These are phyloP conservation scores for Oreocharis arfaki DNA, from an alignment of 2,113 vertebrate species.

Conservation along the genomic window DNA sequence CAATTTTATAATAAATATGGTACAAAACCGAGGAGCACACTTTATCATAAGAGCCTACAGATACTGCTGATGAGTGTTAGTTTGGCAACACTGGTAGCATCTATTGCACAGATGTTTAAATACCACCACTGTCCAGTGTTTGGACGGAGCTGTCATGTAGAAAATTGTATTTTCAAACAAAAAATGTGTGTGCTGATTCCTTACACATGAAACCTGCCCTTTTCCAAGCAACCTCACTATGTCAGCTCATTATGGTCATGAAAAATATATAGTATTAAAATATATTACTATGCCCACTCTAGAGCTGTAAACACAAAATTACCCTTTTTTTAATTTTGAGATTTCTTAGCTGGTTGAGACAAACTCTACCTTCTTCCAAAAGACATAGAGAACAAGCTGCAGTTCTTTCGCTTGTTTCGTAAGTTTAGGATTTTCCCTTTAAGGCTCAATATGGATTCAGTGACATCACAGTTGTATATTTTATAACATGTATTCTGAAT, in stretches of 20 bases:
- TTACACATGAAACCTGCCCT: neutral
- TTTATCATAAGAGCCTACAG: neutral
- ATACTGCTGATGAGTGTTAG: neutral
- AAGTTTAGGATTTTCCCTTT: neutral
- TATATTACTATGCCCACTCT: neutral
- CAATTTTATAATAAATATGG: neutral
- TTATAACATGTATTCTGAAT: neutral
- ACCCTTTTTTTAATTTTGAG: neutral
- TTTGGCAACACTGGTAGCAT: neutral
- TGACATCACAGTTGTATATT: neutral
- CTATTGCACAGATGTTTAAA: neutral
- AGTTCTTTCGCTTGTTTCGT: neutral
- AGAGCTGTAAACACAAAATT: neutral
- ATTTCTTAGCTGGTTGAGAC: neutral
- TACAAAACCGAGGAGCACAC: neutral
- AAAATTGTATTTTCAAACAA: neutral
- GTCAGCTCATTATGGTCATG: neutral
- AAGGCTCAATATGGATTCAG: neutral
- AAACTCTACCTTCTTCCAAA: neutral
- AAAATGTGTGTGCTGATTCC: neutral
- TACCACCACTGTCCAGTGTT: neutral
- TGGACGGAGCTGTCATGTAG: neutral
- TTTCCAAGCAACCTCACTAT: neutral
- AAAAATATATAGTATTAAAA: neutral
- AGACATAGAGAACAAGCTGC: neutral